Base-by-base conservation (phyloP, 2,888 invertebrate genomes). In the Salticus scenicus region DNA sequence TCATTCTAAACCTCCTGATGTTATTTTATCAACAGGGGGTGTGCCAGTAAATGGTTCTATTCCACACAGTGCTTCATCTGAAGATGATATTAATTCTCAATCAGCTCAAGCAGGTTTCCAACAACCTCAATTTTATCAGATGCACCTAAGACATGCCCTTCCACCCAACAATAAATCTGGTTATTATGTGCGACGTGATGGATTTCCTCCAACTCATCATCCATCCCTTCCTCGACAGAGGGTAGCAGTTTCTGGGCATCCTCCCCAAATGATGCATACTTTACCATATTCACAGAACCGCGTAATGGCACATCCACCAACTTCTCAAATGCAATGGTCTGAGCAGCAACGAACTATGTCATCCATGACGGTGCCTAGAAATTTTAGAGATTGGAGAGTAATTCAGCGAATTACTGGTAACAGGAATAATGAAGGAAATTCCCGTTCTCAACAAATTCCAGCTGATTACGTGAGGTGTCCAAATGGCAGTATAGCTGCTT, bases 371-470 rank as follows among this genome's bases (percentile, higher is more conserved):
- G 86, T 86, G n/a, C 86, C 86, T 17, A 70, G 86, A 57, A 78
- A 86, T 20, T 86, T 86, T 24, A 47, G 86, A 2, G 86, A 86
- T 66, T 86, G 86, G 86, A 80, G 86, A 17, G 80, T 86, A 1
- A 86, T 86, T 17, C 86, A 86, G 31, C 42, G 86, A n/a, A 71
- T 86, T n/a, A 80, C 57, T 47, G 76, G 75, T 4, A 67, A 28
- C 27, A 66, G 76, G 17, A 64, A 20, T 20, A 67, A 71, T 8
- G 75, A 80, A 17, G 71, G 51, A 0, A 20, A 63, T 17, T 8
- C 20, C 20, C n/a, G 72, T 0, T 30, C 31, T 10, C 8, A 67
- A 14, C 30, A 66, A 24, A 42, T 84, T 4, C 74, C 75, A 14
- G 85, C 80, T 7, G 85, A 78, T 27, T 86, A 78, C n/a, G 76